phyloP scores from a whole-genome alignment of 2,113 vertebrate species.

The Elachura formosa region DNA sequence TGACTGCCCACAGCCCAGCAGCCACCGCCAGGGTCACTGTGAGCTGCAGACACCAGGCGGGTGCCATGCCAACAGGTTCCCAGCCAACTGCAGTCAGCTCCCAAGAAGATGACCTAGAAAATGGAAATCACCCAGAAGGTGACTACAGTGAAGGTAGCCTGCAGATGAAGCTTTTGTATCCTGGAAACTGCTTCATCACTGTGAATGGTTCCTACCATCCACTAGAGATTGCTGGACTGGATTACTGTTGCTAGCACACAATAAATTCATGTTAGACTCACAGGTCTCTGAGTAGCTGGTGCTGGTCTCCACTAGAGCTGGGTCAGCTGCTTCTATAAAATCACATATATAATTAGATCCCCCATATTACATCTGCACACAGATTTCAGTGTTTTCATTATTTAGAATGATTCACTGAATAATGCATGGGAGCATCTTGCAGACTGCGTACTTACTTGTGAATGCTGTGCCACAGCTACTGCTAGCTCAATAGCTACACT shows the following conservation, averaged over 20 bases:
- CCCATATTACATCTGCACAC: not conserved
- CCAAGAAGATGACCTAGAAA: fast-evolving
- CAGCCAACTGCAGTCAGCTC: fast-evolving
- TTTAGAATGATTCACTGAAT: conserved; percentile 35
- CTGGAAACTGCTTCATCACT: not conserved
- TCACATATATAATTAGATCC: not conserved
- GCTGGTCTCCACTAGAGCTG: not conserved
- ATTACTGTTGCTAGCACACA: not conserved
- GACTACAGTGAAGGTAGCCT: not conserved
- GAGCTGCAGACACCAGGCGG: not conserved
- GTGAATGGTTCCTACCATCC: not conserved
- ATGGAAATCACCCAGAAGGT: not conserved
- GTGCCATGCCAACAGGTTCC: not conserved
- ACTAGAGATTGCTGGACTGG: not conserved
- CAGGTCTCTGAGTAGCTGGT: not conserved
- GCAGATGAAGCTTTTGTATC: not conserved
- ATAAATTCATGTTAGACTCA: not conserved
- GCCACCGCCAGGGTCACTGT: fast-evolving
- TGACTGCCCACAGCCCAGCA: not conserved
- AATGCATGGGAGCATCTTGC: conserved; percentile 15
- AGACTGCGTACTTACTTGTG: not conserved
- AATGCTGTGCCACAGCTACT: not conserved
- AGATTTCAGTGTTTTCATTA: conserved; percentile 23
- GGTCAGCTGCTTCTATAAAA: not conserved
- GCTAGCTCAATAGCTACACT: not conserved